Evolutionary conservation across 1,140 invertebrate genomes (phyloP), one percentile per base, ranked within the genome.

Genomic region (Cydia splendana): DNA sequence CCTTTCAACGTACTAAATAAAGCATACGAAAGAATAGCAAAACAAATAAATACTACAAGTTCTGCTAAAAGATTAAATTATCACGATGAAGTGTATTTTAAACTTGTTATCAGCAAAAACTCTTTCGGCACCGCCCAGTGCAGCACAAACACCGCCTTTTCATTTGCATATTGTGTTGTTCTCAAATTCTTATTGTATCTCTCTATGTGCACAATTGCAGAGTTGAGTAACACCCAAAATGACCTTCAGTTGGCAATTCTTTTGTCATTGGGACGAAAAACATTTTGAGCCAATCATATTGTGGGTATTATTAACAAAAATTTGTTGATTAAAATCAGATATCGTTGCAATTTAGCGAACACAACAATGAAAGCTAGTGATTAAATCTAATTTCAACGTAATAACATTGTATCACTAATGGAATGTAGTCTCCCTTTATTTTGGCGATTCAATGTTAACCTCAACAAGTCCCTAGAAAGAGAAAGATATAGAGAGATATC

Each of bases 121-220:
- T 53, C 51, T 53, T 53, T 53, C n/a, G 51, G 51, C 51, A 2
- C n/a, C 51, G 51, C 51, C 6, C 51, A 1, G 45, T 15, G 13
- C 48, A 51, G 51, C 51, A 53, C 51, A 53, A 30, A 67, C 65
- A 67, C 30, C 28, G 28, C 15, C 10, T 15, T 10, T 28, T 9
- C 51, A 53, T 65, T 28, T 28, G 62, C 62, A 30, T 65, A 67
- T 30, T 67, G 65, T 67, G 65, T 67, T 67, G 65, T 67, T 69
- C 30, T 69, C 13, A 69, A 65, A 65, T 30, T 15, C 65, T 38
- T 28, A 1, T 57, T 57, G 53, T 57, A 20, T 57, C 15, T 57
- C 30, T 69, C 65, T 38, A 69, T 69, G 65, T 69, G 30, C 24
- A 69, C 24, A 67, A 67, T 69, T 69, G 65, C 30, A 24, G 65